These are phyloP conservation scores for Cheilosia grossa DNA, from an alignment of 2,888 invertebrate species.

Conservation along the genomic window DNA sequence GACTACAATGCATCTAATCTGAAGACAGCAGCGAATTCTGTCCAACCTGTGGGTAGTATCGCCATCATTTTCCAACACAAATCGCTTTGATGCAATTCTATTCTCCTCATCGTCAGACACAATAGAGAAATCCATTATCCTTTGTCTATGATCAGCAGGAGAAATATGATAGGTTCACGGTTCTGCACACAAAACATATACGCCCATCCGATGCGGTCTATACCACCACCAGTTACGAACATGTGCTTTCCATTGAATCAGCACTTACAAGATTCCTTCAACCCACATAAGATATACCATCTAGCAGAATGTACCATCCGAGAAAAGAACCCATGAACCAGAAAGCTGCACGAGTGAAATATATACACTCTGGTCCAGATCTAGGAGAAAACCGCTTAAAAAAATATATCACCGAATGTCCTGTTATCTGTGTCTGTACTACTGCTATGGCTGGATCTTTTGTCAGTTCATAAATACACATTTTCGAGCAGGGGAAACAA, in stretches of 20 bases:
- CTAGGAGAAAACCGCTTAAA: constrained; percentile 41
- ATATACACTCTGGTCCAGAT: constrained; percentile 23
- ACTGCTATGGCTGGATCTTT: constrained; percentile 44
- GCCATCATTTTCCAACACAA: neutral
- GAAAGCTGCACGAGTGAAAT: constrained; percentile 63
- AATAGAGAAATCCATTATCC: constrained; percentile 35
- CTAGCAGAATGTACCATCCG: constrained; percentile 51
- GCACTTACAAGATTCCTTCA: constrained; percentile 17
- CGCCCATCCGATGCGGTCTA: constrained; percentile 13
- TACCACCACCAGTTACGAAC: constrained; percentile 37
- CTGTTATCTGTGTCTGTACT: constrained; percentile 21
- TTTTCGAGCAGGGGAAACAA: constrained; percentile 45
- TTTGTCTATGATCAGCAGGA: constrained; percentile 51
- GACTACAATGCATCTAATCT: too few relatives aligned
- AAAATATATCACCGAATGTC: constrained; percentile 49
- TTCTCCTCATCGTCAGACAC: constrained; percentile 19
- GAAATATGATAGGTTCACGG: constrained; percentile 4
- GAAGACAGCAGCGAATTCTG: too few relatives aligned
- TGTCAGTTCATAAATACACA: constrained; percentile 68
- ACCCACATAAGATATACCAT: constrained; percentile 35
- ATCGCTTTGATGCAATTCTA: constrained; percentile 11
- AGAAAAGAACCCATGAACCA: constrained; percentile 63
- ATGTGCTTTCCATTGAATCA: constrained; percentile 31
- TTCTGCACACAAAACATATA: constrained; percentile 2
- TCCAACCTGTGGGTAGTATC: too few relatives aligned